phyloP scores from a whole-genome alignment of 1,140 invertebrate species.

The Euura saliciscinereae region DNA sequence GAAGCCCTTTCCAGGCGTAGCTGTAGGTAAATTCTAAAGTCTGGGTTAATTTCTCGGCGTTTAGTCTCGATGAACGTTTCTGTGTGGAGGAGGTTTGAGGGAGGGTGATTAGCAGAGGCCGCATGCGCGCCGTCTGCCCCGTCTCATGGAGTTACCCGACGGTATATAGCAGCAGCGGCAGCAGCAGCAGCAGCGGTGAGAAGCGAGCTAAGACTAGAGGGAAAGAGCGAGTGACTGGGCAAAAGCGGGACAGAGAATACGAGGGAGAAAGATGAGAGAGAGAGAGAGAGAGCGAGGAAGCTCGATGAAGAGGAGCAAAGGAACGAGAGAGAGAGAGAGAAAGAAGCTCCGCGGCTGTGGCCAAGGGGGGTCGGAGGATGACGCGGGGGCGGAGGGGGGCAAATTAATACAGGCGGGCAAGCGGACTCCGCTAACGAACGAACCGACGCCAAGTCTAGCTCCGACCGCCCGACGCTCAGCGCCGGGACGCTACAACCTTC shows the following conservation, averaged over 20 bases:
- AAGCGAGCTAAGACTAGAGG: slow-evolving; percentile 25
- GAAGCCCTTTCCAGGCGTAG: too few species aligned
- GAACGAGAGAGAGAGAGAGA: not conserved
- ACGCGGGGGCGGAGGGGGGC: slow-evolving; percentile 30
- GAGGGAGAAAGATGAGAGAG: not conserved
- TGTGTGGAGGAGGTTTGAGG: slow-evolving; percentile 33
- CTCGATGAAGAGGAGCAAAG: not conserved
- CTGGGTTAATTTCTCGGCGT: not conserved
- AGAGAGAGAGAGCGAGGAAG: not conserved
- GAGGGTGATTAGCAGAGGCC: slow-evolving; percentile 46
- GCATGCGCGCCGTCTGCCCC: slow-evolving; percentile 46
- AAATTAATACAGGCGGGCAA: slow-evolving; percentile 58
- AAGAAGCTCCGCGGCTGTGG: not conserved
- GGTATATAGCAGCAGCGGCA: slow-evolving; percentile 16
- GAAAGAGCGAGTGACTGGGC: slow-evolving; percentile 18
- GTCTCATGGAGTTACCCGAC: slow-evolving; percentile 24
- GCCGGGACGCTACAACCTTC: slow-evolving; percentile 33
- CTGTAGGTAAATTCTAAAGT: not conserved
- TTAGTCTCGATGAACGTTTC: slow-evolving; percentile 15
- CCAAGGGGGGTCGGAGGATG: slow-evolving; percentile 20
- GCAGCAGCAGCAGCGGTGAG: too few species aligned
- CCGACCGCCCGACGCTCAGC: slow-evolving; percentile 48
- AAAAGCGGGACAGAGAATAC: slow-evolving; percentile 2
- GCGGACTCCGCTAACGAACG: slow-evolving; percentile 56
- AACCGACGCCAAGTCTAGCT: slow-evolving; percentile 54